These are phyloP conservation scores for Ciconia boyciana DNA, from an alignment of 2,113 vertebrate genomes.

Conservation along the genomic window DNA sequence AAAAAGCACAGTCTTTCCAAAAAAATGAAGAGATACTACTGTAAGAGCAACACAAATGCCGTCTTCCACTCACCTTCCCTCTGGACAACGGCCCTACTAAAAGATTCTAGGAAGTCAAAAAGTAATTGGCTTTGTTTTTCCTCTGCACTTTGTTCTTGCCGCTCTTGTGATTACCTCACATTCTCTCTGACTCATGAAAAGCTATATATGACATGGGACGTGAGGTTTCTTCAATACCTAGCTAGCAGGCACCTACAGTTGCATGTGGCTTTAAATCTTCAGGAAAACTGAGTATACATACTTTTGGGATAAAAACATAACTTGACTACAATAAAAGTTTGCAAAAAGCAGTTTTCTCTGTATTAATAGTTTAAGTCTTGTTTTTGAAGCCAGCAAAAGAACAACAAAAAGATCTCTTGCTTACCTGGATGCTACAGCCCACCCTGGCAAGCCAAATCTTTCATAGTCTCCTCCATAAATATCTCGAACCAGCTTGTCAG, in stretches of 20 bases:
- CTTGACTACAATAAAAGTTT: not conserved
- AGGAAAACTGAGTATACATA: not conserved
- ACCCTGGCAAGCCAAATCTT: slow-evolving; percentile 80
- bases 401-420: not conserved
- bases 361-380: not conserved
- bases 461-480: slow-evolving; percentile 85
- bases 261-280: not conserved
- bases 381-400: not conserved
- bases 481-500: slow-evolving; percentile 81
- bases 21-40: not conserved
- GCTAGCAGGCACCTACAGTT: not conserved
- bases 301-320: not conserved
- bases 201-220: not conserved
- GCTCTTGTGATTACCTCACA: not conserved
- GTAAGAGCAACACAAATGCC: not conserved
- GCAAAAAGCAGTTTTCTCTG: not conserved
- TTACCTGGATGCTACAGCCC: slow-evolving; percentile 84
- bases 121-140: not conserved
- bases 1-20: not conserved
- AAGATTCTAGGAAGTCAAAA: not conserved
- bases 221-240: not conserved
- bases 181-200: not conserved
- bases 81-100: not conserved
- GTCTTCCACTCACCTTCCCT: not conserved
- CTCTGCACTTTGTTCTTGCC: not conserved